A percentile compares a stretch with the other conserved stretches of the same genome.
Evolutionary conservation across 2,888 invertebrate genomes (phyloP).

Genomic region (Pammene fasciana): DNA sequence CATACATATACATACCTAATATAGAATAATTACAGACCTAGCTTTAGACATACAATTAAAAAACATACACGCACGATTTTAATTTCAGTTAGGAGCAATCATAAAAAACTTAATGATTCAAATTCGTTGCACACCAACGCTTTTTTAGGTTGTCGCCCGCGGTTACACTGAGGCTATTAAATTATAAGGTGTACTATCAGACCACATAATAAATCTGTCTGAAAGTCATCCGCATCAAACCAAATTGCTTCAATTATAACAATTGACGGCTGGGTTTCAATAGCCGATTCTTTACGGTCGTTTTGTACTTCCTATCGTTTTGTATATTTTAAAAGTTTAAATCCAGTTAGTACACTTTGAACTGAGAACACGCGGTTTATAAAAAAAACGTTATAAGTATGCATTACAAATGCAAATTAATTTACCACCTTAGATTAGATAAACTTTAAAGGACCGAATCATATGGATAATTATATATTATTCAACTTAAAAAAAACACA

Average conservation of each 20-base stretch:
- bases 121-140: conserved; percentile 54
- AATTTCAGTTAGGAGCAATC: conserved; percentile 45
- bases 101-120: conserved; percentile 63
- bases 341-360: no score
- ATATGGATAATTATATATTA: no score
- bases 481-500: no score
- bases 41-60: conserved; percentile 5
- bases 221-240: conserved; percentile 38
- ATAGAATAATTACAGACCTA: background rate
- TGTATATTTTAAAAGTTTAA: background rate
- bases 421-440: no score
- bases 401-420: no score
- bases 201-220: conserved; percentile 44
- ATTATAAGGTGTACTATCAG: conserved; percentile 48
- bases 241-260: conserved; percentile 41
- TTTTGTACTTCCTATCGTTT: conserved; percentile 35
- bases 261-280: conserved; percentile 38
- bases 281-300: conserved; percentile 27
- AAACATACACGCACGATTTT: conserved; percentile 25
- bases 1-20: background rate
- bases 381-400: no score
- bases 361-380: no score
- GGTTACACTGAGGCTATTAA: conserved; percentile 50
- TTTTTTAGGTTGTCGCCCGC: conserved; percentile 52
- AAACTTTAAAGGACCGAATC: no score